Evolutionary conservation across 2,113 vertebrate species (phyloP).

Genomic region (Urocynchramus pylzowi): DNA sequence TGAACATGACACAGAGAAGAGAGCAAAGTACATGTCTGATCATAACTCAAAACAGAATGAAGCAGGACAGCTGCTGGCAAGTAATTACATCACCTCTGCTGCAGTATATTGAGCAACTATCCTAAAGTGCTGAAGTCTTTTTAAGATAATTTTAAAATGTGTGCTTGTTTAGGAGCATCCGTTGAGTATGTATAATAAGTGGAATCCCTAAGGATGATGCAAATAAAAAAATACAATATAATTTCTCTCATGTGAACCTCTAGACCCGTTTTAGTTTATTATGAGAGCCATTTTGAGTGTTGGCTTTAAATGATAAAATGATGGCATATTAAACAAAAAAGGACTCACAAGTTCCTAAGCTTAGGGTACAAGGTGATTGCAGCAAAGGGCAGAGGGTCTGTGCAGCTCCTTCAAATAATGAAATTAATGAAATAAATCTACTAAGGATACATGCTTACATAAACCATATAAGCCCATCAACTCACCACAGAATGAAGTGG

Average conservation of each 20-base stretch:
- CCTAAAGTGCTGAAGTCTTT: not conserved
- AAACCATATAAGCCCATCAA: not conserved
- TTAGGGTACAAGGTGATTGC: not conserved
- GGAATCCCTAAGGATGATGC: not conserved
- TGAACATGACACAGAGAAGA: not conserved
- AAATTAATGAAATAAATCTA: not conserved
- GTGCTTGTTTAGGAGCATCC: not conserved
- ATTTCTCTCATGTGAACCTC: not conserved
- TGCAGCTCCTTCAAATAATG: not conserved
- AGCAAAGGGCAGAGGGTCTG: not conserved
- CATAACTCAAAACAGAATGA: not conserved
- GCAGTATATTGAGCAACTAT: not conserved
- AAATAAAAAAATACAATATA: not conserved
- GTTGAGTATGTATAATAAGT: not conserved
- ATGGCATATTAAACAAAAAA: not conserved
- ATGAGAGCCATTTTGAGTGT: not conserved
- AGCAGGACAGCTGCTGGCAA: not conserved
- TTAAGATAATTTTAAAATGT: not conserved
- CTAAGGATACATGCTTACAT: not conserved
- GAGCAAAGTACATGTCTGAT: not conserved
- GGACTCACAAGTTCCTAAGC: not conserved
- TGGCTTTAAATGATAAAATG: not conserved
- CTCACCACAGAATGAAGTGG: constrained; percentile 95
- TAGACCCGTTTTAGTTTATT: not conserved
- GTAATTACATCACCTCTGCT: not conserved